Base-by-base conservation (phyloP, 2,113 vertebrate genomes). In the Mionectes macconnelli region DNA sequence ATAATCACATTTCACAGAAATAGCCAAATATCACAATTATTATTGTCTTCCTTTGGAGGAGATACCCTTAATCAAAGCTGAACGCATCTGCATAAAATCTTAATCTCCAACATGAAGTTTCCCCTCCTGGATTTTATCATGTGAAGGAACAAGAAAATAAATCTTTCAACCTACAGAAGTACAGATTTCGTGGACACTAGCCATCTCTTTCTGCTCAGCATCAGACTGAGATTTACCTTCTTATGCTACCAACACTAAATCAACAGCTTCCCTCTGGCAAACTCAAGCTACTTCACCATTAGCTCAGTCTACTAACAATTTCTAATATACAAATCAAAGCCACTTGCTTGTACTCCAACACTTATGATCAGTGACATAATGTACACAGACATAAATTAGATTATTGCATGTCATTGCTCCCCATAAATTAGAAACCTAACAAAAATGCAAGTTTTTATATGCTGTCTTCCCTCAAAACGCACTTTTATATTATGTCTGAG, bases 401-500 rank as follows among this genome's bases (percentile, higher is more conserved):
- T 66, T 87, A 73, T 17, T 87, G 35, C 78, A 63, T 62, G 78
- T 87, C 87, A 84, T 8, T 70, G 57, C 55, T 85, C 78, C 39
- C 33, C n/a, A 37, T 89, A 91, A 89, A 96, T 95, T 45, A 85
- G 74, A 82, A 90, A 66, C n/a, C 42, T 91, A 79, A 86, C 77
- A 89, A 95, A 96, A 96, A 81, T 5, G 5, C 25, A 86, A 63
- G 18, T 45, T 86, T 89, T 89, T 87, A 89, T 87, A 37, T 1
- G 3, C 53, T 66, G 23, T 31, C 67, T 83, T 85, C 74, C 87
- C 75, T 47, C 62, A 87, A 79, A 95, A 49, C 45, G 76, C 31
- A 53, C 33, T 83, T 64, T 79, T 82, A 57, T 69, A 73, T 83
- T 85, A 87, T 35, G 24, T 30, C 70, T 57, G 42, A 89, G 27